Evolutionary conservation across 2,113 vertebrate species (phyloP).

Genomic region (Cephalopterus ornatus): DNA sequence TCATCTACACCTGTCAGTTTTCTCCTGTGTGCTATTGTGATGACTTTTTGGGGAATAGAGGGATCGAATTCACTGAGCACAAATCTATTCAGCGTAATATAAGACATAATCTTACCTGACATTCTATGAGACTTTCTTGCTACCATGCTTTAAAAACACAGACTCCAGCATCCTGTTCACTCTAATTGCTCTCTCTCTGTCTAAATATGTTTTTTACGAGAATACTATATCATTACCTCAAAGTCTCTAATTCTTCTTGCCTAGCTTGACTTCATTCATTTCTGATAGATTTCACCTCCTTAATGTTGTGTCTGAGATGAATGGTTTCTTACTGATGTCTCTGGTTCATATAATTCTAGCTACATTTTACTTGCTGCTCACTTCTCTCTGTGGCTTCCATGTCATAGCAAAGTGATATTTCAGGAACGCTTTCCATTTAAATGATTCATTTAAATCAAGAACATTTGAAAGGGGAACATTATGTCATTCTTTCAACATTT

Average conservation of each 20-base stretch:
- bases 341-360: neutral
- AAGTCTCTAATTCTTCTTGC: conserved; percentile 16
- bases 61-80: neutral
- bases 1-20: neutral
- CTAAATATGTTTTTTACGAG: neutral
- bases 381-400: neutral
- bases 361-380: conserved; percentile 30
- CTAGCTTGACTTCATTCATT: neutral
- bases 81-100: neutral
- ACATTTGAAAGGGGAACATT: neutral
- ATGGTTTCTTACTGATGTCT: conserved; percentile 38
- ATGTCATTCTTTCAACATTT: conserved; percentile 12
- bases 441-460: conserved; percentile 39
- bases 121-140: neutral
- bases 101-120: neutral
- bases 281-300: conserved; percentile 25
- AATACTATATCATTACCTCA: neutral
- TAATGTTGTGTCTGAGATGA: conserved; percentile 14
- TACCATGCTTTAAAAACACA: neutral
- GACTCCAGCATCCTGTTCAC: neutral
- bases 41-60: neutral
- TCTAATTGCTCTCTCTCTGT: neutral
- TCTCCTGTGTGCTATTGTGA: neutral
- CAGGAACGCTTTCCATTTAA: conserved; percentile 40
- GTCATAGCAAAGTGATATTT: conserved; percentile 53